Percentiles rank a stretch among this genome's conserved stretches.
Conservation (phyloP, 2,888 invertebrate genomes). For the Tillus elongatus region DNA sequence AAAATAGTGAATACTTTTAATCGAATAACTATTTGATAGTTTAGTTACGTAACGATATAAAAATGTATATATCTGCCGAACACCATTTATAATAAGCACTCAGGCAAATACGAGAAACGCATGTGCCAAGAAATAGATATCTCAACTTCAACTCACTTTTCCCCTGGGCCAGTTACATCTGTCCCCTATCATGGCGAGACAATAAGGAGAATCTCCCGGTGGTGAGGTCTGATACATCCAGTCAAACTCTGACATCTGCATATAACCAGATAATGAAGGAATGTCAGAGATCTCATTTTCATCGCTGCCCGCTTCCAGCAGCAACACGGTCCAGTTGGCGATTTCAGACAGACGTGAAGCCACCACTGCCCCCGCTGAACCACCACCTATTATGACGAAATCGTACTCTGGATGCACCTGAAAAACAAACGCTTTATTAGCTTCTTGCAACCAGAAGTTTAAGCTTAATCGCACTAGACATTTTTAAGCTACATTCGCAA, state of each 20-base stretch:
- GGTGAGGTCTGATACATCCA: slow-evolving; percentile 89
- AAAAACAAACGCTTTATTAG: slow-evolving; percentile 20
- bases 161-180: slow-evolving; percentile 89
- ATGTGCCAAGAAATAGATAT: too few species aligned
- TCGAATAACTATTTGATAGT: too few species aligned
- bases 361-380: slow-evolving; percentile 82
- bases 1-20: too few species aligned
- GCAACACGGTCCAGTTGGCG: slow-evolving; percentile 70
- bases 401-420: slow-evolving; percentile 73
- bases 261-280: slow-evolving; percentile 74
- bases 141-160: slow-evolving; percentile 59
- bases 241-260: slow-evolving; percentile 77
- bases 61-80: too few species aligned
- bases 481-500: background rate
- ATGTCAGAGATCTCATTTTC: slow-evolving; percentile 85
- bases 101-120: too few species aligned
- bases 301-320: slow-evolving; percentile 80
- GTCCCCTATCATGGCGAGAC: slow-evolving; percentile 78
- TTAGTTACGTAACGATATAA: too few species aligned
- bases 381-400: slow-evolving; percentile 79
- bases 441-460: background rate
- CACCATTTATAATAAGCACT: too few species aligned
- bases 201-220: slow-evolving; percentile 66
- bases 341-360: slow-evolving; percentile 76
- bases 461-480: background rate